Evolutionary conservation across 1,140 invertebrate species (phyloP), one percentile per base, ranked within the genome.

Genomic region (Galendromus occidentalis): DNA sequence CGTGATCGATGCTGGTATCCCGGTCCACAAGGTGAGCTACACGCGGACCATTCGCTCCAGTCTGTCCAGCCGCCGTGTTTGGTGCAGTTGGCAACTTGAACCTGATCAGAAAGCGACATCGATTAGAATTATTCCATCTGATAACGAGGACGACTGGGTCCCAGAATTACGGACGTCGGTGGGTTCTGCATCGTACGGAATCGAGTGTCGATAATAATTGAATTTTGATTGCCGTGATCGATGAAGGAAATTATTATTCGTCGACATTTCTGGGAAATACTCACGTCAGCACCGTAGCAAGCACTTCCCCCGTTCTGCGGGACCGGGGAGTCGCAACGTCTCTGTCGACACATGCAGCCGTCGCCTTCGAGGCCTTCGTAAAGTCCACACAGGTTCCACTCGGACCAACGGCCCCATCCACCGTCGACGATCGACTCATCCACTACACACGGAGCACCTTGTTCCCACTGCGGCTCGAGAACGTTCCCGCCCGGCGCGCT

Each of bases 281-380:
- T 47, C 69, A 70, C 64, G 70, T 74, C 71, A 30, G 66, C 67
- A 5, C 79, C 78, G 25, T 70, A 45, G 68, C 79, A 81, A 42
- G 69, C 64, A 12, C 75, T 73, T 2, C 91, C 91, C 0, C 86
- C 87, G 72, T 87, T 81, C 45, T 80, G 78, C 0, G 90, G 86
- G n/a, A 78, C 76, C 0, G 90, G 90, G 73, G 88, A 88, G 71
- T 87, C 83, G 73, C 90, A 94, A 2, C 80, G 77, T 0, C 89
- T 77, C 1, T 80, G 82, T 41, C 85, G 81, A 72, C 91, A 94
- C 68, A 82, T 74, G 72, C 91, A 94, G 66, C 80, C 79, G 70
- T 86, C 85, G 6, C 72, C 68, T 2, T 65, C 71, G 67, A 72
- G 69, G 70, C 72, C 20, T 20, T 67, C 65, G 7, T 68, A 63